A percentile compares a stretch with the other conserved stretches of the same genome.
Evolutionary conservation across 2,113 vertebrate genomes (phyloP).

Genomic region (Taxidea taxus): DNA sequence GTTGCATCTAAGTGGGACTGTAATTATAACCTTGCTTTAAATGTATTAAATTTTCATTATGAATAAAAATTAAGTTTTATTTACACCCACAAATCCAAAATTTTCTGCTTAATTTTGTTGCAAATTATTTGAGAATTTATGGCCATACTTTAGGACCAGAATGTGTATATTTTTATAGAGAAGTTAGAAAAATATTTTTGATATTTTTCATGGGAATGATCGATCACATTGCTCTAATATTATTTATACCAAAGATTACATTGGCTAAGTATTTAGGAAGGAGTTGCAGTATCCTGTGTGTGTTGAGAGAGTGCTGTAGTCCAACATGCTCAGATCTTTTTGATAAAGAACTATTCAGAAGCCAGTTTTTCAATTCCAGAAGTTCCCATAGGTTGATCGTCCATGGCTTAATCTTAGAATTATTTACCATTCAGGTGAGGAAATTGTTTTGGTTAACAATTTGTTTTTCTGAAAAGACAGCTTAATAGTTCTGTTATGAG

Average conservation of each 20-base stretch:
- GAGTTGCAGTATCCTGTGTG: neutral
- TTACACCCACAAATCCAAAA: neutral
- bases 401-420: neutral
- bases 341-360: neutral
- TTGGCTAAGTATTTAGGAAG: neutral
- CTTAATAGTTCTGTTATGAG: neutral
- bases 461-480: neutral
- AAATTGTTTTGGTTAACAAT: neutral
- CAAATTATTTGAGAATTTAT: slow-evolving; percentile 18
- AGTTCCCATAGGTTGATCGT: neutral
- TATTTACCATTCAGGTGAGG: slow-evolving; percentile 14
- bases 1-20: neutral
- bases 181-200: slow-evolving; percentile 20
- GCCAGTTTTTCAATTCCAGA: neutral
- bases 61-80: neutral
- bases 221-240: neutral
- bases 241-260: slow-evolving; percentile 6
- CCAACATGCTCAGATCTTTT: neutral
- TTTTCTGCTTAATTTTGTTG: neutral
- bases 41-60: slow-evolving; percentile 21
- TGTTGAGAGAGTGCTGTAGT: neutral
- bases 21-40: slow-evolving; percentile 24
- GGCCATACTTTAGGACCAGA: neutral
- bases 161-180: neutral
- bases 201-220: neutral